Percentiles rank a stretch among this genome's conserved stretches.
phyloP scores from a whole-genome alignment of 2,113 vertebrate genomes.

The Muntiacus reevesi region DNA sequence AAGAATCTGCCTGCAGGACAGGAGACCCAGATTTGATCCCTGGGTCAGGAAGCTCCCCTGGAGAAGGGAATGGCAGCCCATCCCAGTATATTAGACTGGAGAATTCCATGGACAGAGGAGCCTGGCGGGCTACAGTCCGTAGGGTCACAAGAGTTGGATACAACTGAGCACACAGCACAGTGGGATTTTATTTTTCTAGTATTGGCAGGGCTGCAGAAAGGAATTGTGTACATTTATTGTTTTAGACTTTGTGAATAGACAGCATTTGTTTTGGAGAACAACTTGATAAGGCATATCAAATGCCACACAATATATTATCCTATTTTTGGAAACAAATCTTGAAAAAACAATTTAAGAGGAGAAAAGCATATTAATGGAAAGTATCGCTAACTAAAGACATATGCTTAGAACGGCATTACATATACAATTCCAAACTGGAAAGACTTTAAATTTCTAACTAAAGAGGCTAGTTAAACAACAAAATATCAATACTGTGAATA shows the following conservation, averaged over 20 bases:
- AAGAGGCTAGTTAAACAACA: neutral
- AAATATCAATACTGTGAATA: neutral
- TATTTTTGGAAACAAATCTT: neutral
- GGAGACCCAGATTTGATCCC: neutral
- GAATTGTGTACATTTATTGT: neutral
- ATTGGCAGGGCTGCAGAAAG: neutral
- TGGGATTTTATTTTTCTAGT: neutral
- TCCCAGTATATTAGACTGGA: neutral
- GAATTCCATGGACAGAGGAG: neutral
- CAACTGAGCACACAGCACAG: neutral
- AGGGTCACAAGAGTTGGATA: neutral
- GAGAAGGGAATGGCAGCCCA: neutral
- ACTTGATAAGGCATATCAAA: neutral
- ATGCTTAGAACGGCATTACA: neutral
- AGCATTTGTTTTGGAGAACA: neutral
- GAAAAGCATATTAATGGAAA: constrained; percentile 29
- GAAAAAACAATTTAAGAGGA: constrained; percentile 13
- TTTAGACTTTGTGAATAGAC: neutral
- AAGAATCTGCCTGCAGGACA: neutral
- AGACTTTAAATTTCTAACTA: neutral
- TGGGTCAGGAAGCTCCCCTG: neutral
- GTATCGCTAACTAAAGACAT: neutral
- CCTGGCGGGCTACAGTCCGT: neutral
- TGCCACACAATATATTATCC: neutral
- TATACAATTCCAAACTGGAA: neutral